Conservation (phyloP, 2,113 vertebrate species). For the Callionymus lyra region DNA sequence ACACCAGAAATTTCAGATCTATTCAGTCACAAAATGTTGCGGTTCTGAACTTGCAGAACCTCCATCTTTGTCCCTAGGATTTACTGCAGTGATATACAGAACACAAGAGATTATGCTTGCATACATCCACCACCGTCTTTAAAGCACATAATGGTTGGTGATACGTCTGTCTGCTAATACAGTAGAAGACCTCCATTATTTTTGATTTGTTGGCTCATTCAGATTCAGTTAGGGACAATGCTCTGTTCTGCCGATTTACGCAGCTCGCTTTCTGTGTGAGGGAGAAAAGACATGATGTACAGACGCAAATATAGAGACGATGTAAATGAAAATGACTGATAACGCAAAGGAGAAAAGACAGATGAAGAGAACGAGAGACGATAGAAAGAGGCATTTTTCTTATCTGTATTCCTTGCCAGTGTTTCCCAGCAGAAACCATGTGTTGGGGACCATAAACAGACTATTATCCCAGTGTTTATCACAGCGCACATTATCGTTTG, state of each 20-base stretch:
- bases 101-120: too few relatives aligned
- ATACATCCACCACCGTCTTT: too few relatives aligned
- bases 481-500: slow-evolving; percentile 59
- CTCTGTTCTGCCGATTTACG: slow-evolving; percentile 42
- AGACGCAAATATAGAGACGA: slow-evolving; percentile 34
- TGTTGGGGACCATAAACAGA: slow-evolving; percentile 63
- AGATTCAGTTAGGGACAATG: too few relatives aligned
- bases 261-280: slow-evolving; percentile 28
- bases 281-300: slow-evolving; percentile 38
- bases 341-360: slow-evolving; percentile 27
- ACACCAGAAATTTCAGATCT: too few relatives aligned
- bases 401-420: slow-evolving; percentile 56
- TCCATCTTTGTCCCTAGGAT: too few relatives aligned
- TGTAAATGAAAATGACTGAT: slow-evolving; percentile 44
- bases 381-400: slow-evolving; percentile 41
- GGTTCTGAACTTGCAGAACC: too few relatives aligned
- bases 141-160: too few relatives aligned
- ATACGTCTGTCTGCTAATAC: too few relatives aligned
- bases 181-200: too few relatives aligned
- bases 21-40: too few relatives aligned
- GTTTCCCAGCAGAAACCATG: slow-evolving; percentile 58
- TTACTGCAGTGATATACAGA: too few relatives aligned
- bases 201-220: too few relatives aligned
- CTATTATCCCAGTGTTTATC: slow-evolving; percentile 66
- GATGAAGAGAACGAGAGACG: slow-evolving; percentile 32